Percentiles rank a stretch among this genome's conserved stretches.
Evolutionary conservation across 2,888 invertebrate genomes (phyloP).

Genomic region (Acleris holmiana): DNA sequence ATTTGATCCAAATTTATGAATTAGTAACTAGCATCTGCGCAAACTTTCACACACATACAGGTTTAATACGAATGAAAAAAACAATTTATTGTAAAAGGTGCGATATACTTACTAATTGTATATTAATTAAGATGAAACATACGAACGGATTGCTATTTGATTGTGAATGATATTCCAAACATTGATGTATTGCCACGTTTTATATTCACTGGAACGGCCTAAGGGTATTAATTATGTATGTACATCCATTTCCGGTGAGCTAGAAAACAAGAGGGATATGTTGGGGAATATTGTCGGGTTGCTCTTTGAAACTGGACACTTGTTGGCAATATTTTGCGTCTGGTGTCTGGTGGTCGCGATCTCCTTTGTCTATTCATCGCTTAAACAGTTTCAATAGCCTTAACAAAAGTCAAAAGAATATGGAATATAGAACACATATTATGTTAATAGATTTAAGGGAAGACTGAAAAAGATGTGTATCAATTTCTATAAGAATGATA

Average conservation of each 20-base stretch:
- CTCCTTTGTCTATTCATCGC: too few species aligned
- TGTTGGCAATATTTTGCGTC: not conserved
- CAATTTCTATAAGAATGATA: too few species aligned
- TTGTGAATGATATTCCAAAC: slow-evolving; percentile 7
- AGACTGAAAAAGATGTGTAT: too few species aligned
- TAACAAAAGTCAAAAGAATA: too few species aligned
- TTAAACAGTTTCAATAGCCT: too few species aligned
- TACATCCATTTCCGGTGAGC: slow-evolving; percentile 57
- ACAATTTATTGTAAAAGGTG: not conserved
- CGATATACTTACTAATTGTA: not conserved
- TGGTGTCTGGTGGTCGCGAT: too few species aligned
- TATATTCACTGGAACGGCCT: slow-evolving; percentile 37
- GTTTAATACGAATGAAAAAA: not conserved
- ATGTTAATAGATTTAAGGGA: too few species aligned
- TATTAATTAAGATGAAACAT: not conserved
- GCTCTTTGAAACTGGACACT: slow-evolving; percentile 1
- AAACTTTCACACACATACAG: not conserved
- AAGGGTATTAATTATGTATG: slow-evolving; percentile 62
- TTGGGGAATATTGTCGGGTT: slow-evolving; percentile 45
- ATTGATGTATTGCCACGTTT: slow-evolving; percentile 25
- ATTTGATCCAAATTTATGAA: too few species aligned
- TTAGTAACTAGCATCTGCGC: not conserved
- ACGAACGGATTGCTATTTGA: not conserved
- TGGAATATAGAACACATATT: too few species aligned
- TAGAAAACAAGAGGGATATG: slow-evolving; percentile 45